A percentile compares a stretch with the other conserved stretches of the same genome.
Conservation (phyloP, 1,140 invertebrate genomes). For the Wiebesia pumilae region DNA sequence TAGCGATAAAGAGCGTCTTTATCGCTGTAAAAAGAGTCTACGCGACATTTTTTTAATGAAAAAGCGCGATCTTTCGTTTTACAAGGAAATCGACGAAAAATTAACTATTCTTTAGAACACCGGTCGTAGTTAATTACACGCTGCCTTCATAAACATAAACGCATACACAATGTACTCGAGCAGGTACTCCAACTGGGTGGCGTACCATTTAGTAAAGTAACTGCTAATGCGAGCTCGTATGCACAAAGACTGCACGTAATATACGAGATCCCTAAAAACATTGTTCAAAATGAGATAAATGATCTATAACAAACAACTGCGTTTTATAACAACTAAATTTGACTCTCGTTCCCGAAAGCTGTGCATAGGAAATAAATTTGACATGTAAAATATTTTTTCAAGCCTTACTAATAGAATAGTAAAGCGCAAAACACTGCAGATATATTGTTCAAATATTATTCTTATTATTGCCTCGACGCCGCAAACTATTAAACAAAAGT, state of each 20-base stretch:
- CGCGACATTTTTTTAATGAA: neutral
- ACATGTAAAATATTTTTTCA: no score
- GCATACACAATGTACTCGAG: neutral
- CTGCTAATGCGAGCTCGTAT: neutral
- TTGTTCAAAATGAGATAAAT: no score
- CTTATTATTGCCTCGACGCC: no score
- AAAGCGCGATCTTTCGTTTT: neutral
- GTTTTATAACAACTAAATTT: no score
- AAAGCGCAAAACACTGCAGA: no score
- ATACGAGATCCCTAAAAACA: neutral
- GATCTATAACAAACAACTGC: no score
- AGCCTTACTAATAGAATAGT: no score
- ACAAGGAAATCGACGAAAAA: neutral
- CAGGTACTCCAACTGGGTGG: neutral
- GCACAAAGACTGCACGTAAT: neutral
- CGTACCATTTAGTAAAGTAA: no score
- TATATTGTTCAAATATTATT: no score
- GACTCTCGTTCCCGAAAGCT: no score
- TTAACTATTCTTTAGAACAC: neutral
- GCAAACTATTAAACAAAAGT: no score
- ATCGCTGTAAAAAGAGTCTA: neutral
- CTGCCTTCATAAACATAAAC: neutral
- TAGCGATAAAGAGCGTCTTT: neutral
- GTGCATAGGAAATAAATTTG: no score
- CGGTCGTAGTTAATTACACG: neutral